Evolutionary conservation across 1,140 invertebrate species (phyloP).

Genomic region (Pachyrhynchus sulphureomaculatus): DNA sequence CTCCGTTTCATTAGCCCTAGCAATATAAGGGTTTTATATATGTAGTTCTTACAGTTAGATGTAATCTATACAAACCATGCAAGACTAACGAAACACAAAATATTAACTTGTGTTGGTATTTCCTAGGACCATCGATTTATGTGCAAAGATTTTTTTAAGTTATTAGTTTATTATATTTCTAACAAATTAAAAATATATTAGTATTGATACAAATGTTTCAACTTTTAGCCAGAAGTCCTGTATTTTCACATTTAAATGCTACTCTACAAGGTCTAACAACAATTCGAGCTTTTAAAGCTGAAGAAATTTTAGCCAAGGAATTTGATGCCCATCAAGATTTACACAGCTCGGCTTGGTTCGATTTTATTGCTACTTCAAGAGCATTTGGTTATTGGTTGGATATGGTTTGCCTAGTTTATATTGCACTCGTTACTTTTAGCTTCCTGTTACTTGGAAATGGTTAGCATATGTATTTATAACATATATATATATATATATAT

Average conservation of each 20-base stretch:
- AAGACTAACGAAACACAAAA: too few relatives aligned
- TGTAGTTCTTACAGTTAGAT: too few relatives aligned
- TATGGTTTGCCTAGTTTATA: conserved; percentile 55
- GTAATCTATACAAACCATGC: too few relatives aligned
- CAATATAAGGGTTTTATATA: too few relatives aligned
- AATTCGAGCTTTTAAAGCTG: conserved; percentile 80
- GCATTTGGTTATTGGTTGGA: conserved; percentile 74
- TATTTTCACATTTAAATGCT: conserved; percentile 86
- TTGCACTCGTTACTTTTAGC: conserved; percentile 57
- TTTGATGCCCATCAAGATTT: conserved; percentile 69
- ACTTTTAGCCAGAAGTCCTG: conserved; percentile 71
- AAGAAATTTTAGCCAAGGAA: conserved; percentile 61
- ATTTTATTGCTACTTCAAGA: conserved; percentile 58
- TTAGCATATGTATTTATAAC: conserved; percentile 10
- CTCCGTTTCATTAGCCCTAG: too few relatives aligned
- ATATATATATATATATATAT: too few relatives aligned
- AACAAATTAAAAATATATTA: too few relatives aligned
- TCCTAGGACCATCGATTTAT: too few relatives aligned
- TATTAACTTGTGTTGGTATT: too few relatives aligned
- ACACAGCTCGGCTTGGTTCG: conserved; percentile 68
- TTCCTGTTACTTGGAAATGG: conserved; percentile 47
- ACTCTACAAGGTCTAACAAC: conserved; percentile 87
- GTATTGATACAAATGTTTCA: too few relatives aligned
- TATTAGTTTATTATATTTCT: too few relatives aligned
- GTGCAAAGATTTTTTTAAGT: too few relatives aligned